Percentiles rank a stretch among this genome's conserved stretches.
phyloP scores from a whole-genome alignment of 2,888 invertebrate genomes.

The Cynaeus angustus region DNA sequence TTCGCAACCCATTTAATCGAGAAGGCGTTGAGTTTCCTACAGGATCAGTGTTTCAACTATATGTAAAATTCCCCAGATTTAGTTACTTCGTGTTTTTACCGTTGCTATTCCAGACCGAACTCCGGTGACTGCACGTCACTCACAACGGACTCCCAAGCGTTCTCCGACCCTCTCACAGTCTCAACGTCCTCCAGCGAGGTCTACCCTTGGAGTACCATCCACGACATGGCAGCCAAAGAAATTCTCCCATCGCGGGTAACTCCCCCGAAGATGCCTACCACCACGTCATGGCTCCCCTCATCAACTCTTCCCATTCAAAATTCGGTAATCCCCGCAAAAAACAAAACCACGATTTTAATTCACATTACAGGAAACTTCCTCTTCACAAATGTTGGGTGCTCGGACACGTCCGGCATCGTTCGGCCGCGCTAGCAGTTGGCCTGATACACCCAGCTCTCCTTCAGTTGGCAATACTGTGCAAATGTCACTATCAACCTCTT shows the following conservation, averaged over 20 bases:
- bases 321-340: conserved; percentile 8
- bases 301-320: conserved; percentile 45
- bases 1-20: conserved; percentile 76
- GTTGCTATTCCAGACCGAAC: conserved; percentile 70
- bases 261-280: conserved; percentile 56
- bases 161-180: conserved; percentile 61
- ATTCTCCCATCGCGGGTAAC: conserved; percentile 56
- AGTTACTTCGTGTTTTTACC: neutral
- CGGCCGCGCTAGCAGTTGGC: conserved; percentile 73
- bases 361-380: conserved; percentile 52
- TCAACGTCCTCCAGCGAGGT: conserved; percentile 67
- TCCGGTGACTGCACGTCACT: conserved; percentile 71
- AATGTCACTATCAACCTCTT: conserved; percentile 57
- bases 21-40: conserved; percentile 76
- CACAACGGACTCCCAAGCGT: conserved; percentile 58
- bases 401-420: conserved; percentile 71
- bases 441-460: conserved; percentile 56
- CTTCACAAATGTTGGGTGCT: conserved; percentile 62
- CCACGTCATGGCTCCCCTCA: conserved; percentile 61
- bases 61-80: conserved; percentile 71
- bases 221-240: conserved; percentile 60
- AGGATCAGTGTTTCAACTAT: conserved; percentile 76
- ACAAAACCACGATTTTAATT: neutral
- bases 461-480: conserved; percentile 57
- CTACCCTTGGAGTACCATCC: conserved; percentile 67